phyloP scores from a whole-genome alignment of 2,113 vertebrate species.

The Gopherus flavomarginatus region DNA sequence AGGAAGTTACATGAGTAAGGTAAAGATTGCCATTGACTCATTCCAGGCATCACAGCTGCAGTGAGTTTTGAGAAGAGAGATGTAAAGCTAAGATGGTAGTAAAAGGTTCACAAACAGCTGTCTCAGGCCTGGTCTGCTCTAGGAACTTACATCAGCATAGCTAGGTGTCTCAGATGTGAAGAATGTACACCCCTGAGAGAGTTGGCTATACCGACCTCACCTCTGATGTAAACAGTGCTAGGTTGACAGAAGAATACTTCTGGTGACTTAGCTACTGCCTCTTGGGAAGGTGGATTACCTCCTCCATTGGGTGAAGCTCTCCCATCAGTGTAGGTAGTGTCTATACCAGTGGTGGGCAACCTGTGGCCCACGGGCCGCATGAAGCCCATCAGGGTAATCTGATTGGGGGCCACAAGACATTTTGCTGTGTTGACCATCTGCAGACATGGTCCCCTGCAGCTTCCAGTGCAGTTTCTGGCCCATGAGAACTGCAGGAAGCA shows the following conservation, averaged over 20 bases:
- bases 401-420: too few species aligned
- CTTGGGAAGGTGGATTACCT: not conserved
- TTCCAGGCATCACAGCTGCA: not conserved
- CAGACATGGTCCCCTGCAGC: too few species aligned
- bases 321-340: not conserved
- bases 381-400: too few species aligned
- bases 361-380: too few species aligned
- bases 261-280: not conserved
- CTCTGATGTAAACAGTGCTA: not conserved
- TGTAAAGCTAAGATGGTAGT: not conserved
- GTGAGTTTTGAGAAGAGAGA: not conserved
- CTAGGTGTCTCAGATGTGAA: not conserved
- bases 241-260: not conserved
- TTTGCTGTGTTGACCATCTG: too few species aligned
- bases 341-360: too few species aligned
- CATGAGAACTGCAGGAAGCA: too few species aligned
- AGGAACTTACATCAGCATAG: not conserved
- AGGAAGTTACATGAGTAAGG: not conserved
- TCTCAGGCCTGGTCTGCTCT: not conserved
- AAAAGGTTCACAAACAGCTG: not conserved
- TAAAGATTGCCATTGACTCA: not conserved
- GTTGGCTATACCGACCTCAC: not conserved
- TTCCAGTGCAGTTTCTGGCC: too few species aligned
- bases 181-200: not conserved
- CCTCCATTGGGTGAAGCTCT: not conserved